These are phyloP conservation scores for Conomelus anceps DNA, from an alignment of 2,888 invertebrate species.

Conservation along the genomic window DNA sequence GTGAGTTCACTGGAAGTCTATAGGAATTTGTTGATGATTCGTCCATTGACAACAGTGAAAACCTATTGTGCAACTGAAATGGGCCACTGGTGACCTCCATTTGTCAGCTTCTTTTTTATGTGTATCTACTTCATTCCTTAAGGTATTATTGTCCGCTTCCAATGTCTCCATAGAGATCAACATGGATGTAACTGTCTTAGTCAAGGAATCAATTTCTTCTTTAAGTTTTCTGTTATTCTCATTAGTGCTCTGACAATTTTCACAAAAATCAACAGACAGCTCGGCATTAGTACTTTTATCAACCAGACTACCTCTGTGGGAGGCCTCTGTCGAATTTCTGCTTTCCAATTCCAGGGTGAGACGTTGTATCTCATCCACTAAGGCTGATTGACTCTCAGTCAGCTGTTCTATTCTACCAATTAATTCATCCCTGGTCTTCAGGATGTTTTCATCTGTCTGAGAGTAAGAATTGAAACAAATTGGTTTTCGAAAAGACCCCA, in stretches of 20 bases:
- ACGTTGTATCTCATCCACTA: background rate
- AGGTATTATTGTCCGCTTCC: background rate
- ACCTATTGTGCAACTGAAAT: too few relatives aligned
- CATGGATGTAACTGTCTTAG: background rate
- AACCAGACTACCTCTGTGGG: background rate
- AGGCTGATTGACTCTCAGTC: background rate
- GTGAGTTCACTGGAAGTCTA: too few relatives aligned
- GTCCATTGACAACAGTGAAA: too few relatives aligned
- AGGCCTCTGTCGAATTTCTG: background rate
- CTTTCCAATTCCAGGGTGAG: background rate
- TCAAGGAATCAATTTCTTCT: background rate
- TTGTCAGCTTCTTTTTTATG: too few relatives aligned
- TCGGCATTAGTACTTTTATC: background rate
- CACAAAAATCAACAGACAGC: background rate
- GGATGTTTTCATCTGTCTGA: background rate
- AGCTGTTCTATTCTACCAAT: background rate
- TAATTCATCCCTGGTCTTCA: background rate
- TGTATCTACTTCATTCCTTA: background rate
- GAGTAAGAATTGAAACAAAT: background rate
- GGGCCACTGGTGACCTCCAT: too few relatives aligned
- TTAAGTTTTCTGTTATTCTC: background rate
- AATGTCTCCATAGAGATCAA: background rate
- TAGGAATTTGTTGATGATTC: too few relatives aligned
- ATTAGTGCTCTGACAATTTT: background rate
- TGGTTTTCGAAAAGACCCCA: background rate